These are phyloP conservation scores for Myocastor coypus DNA, from an alignment of 2,113 vertebrate species.

Conservation along the genomic window DNA sequence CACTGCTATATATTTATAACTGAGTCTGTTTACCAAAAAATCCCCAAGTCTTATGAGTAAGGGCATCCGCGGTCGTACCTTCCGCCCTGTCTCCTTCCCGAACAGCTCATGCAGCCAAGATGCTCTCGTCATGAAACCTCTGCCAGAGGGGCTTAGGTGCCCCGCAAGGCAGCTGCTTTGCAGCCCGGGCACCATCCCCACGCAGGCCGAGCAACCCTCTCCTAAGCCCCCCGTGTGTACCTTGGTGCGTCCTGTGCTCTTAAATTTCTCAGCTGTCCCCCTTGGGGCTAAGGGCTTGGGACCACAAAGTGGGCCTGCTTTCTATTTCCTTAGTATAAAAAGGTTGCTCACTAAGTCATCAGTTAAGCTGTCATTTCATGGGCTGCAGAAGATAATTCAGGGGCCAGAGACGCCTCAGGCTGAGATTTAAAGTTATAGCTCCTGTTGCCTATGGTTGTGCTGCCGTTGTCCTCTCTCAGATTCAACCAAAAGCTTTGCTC, in stretches of 20 bases:
- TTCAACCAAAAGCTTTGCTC: not conserved
- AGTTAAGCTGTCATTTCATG: not conserved
- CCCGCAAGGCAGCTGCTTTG: not conserved
- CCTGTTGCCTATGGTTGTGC: not conserved
- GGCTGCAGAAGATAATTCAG: not conserved
- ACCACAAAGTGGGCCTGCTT: not conserved
- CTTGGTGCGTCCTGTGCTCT: not conserved
- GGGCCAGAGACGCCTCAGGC: not conserved
- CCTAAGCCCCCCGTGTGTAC: rapidly evolving
- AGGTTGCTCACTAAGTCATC: not conserved
- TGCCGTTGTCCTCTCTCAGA: no score
- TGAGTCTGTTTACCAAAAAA: not conserved
- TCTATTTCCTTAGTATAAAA: not conserved
- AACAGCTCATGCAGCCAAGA: not conserved
- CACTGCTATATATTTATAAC: not conserved
- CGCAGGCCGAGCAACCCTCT: not conserved
- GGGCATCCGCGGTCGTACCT: not conserved
- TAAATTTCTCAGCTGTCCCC: rapidly evolving
- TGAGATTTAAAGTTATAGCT: not conserved
- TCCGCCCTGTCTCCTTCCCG: not conserved
- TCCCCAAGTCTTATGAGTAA: not conserved
- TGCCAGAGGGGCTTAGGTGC: not conserved
- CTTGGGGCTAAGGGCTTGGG: not conserved
- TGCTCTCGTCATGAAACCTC: not conserved
- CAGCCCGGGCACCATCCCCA: rapidly evolving